Evolutionary conservation across 2,113 vertebrate genomes (phyloP).

Genomic region (Pelecanoides urinatrix): DNA sequence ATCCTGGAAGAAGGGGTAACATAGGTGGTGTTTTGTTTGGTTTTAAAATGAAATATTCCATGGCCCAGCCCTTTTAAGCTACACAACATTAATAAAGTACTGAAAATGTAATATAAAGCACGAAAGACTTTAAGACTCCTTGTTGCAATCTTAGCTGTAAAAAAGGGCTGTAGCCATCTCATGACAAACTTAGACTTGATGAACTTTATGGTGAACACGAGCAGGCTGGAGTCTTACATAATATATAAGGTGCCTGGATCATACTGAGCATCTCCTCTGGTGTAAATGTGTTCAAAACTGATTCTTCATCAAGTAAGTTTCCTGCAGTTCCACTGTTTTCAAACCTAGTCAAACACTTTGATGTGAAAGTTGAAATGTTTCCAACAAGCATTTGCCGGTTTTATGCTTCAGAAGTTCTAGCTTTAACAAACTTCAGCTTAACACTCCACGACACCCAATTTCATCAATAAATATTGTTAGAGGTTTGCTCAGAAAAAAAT

Average conservation of each 20-base stretch:
- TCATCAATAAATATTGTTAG: neutral
- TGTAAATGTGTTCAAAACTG: neutral
- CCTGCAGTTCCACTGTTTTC: neutral
- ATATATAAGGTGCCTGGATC: neutral
- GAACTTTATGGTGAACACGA: neutral
- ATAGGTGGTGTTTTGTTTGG: neutral
- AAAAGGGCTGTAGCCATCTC: neutral
- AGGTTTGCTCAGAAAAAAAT: neutral
- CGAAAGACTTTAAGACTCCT: neutral
- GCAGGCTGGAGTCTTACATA: neutral
- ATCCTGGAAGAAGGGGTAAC: neutral
- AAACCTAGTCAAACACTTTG: neutral
- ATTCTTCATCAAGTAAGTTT: neutral
- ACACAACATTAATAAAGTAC: neutral
- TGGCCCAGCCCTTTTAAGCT: neutral
- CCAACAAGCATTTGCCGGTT: neutral
- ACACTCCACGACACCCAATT: neutral
- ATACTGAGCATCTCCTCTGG: neutral
- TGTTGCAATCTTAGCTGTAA: neutral
- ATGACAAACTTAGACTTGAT: neutral
- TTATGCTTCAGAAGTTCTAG: neutral
- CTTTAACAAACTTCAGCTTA: neutral
- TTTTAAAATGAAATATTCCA: neutral
- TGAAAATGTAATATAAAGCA: neutral
- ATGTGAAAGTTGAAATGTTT: neutral